Evolutionary conservation across 2,113 vertebrate genomes (phyloP), one percentile per base, ranked within the genome.

Genomic region (Beaufortia kweichowensis): DNA sequence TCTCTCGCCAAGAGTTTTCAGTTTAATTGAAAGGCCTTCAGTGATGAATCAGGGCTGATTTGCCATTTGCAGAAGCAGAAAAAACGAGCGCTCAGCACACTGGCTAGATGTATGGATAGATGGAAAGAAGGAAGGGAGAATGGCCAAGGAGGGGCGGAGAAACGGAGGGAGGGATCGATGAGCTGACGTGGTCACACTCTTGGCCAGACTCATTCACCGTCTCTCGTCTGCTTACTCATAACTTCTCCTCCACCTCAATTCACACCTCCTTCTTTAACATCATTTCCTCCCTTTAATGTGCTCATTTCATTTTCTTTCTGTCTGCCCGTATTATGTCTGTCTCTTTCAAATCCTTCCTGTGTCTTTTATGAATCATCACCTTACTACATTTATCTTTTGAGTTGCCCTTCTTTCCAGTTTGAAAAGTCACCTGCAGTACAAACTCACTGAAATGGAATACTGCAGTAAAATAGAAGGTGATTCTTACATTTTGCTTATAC

Each of bases 21-120:
- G 71, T 69, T 75, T 84, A 84, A 84, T 82, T 84, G 84, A 86
- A 81, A 75, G 82, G 64, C 84, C 77, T 64, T 81, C 76, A 77
- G 80, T 72, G 78, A 82, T 84, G 78, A 84, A 82, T 84, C 79
- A 82, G 74, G 77, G 73, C 76, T 81, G 80, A 79, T 79, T 76
- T 64, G 74, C 78, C 79, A 79, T 83, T 79, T 70, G 67, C 66
- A 53, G 64, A 63, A 71, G 60, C 78, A 69, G 64, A 61, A 73
- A 50, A 81, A 78, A 50, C 35, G 59, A 67, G 19, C 19, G 62
- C 64, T 84, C 83, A 79, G 81, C 79, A 75, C 53, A 48, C 68
- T 53, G 70, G 62, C 41, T 61, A 55, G 75, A 75, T 53, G 65
- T 48, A 48, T 76, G 57, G 67, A 76, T 75, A 67, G 35, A 76